Conservation (phyloP, 2,888 invertebrate species). For the Caenorhabditis sp. region DNA sequence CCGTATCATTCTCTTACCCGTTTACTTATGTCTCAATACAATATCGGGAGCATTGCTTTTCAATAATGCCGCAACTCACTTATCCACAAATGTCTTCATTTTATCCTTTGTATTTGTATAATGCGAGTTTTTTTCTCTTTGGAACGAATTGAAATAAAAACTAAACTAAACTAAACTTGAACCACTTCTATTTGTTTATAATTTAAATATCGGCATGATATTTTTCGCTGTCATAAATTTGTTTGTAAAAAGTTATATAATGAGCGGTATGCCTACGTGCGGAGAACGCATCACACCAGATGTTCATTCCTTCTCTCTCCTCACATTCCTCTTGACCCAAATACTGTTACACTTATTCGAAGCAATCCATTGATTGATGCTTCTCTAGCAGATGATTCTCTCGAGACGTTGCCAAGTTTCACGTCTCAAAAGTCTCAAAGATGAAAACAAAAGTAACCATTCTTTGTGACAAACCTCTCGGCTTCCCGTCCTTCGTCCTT, state of each 20-base stretch:
- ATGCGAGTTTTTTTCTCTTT: conserved; percentile 16
- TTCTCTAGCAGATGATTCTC: background rate
- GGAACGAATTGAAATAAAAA: background rate
- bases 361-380: conserved; percentile 43
- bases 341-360: conserved; percentile 50
- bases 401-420: conserved; percentile 7
- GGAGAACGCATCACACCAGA: conserved; percentile 22
- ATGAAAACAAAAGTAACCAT: conserved; percentile 9
- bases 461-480: conserved; percentile 19
- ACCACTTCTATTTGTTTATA: background rate
- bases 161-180: too few species aligned
- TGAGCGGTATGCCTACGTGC: conserved; percentile 41
- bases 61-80: conserved; percentile 50
- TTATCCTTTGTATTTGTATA: conserved; percentile 51
- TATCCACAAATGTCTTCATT: conserved; percentile 20
- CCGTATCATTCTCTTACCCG: background rate
- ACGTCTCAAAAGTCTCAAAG: conserved; percentile 8
- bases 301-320: conserved; percentile 24
- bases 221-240: background rate
- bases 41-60: conserved; percentile 56
- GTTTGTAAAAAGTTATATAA: background rate
- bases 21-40: conserved; percentile 25
- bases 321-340: conserved; percentile 46
- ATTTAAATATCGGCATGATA: too few species aligned
- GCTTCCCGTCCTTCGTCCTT: conserved; percentile 19